Evolutionary conservation across 1,140 invertebrate species (phyloP).

Genomic region (Formica exsecta): DNA sequence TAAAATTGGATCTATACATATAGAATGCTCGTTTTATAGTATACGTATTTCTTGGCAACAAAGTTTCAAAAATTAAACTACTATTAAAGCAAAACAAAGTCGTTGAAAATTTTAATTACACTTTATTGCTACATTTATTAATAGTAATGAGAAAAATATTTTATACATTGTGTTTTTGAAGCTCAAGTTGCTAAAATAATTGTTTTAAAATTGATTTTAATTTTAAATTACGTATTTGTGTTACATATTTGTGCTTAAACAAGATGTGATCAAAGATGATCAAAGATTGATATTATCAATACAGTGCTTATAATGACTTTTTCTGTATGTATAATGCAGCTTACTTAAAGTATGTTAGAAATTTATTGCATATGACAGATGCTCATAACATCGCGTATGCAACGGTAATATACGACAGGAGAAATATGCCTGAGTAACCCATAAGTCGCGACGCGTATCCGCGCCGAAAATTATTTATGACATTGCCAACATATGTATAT

Average conservation of each 20-base stretch:
- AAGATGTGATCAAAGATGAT: neutral
- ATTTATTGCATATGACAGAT: conserved; percentile 43
- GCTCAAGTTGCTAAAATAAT: neutral
- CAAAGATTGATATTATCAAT: neutral
- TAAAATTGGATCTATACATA: neutral
- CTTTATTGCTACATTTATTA: neutral
- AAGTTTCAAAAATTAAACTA: neutral
- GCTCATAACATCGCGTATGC: conserved; percentile 20
- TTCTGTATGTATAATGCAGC: neutral
- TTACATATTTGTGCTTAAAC: neutral
- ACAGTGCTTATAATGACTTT: conserved; percentile 8
- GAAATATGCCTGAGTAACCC: conserved; percentile 42
- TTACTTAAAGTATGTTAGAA: conserved; percentile 9
- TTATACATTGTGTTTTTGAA: conserved; percentile 10
- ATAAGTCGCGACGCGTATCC: neutral
- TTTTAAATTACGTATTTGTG: neutral
- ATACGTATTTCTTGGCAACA: neutral
- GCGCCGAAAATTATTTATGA: conserved; percentile 42
- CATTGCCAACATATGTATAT: neutral
- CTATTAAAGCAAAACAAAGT: neutral
- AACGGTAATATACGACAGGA: conserved; percentile 26
- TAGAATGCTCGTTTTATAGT: neutral
- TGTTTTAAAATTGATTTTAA: too few species aligned
- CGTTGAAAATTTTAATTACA: neutral
- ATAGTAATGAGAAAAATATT: neutral